These are phyloP conservation scores for Neomorphus geoffroyi DNA, from an alignment of 2,797 vertebrate genomes.

Conservation along the genomic window DNA sequence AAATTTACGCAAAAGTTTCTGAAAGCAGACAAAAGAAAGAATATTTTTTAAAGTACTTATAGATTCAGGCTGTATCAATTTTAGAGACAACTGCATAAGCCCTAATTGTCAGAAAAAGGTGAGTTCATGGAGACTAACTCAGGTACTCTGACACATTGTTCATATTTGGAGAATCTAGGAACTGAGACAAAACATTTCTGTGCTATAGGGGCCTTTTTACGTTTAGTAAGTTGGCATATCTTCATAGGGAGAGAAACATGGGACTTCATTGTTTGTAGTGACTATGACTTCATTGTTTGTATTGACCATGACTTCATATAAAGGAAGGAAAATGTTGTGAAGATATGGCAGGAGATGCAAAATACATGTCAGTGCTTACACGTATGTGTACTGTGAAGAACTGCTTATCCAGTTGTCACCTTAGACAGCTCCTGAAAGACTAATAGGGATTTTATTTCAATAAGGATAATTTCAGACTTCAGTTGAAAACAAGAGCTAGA, in stretches of 20 bases:
- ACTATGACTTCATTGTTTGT: not conserved
- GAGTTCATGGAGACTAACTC: not conserved
- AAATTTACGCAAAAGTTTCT: not conserved
- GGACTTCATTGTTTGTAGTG: not conserved
- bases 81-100: not conserved
- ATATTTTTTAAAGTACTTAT: not conserved
- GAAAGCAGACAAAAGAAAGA: not conserved
- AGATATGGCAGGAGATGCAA: not conserved
- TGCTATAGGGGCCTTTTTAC: accelerated
- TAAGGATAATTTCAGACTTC: not conserved
- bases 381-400: not conserved
- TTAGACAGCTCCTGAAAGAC: not conserved
- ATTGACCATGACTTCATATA: not conserved
- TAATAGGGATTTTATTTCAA: not conserved
- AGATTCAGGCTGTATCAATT: not conserved
- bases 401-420: not conserved
- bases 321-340: not conserved
- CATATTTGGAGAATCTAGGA: not conserved
- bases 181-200: not conserved
- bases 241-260: not conserved
- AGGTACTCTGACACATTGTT: not conserved
- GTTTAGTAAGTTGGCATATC: not conserved
- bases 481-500: not conserved
- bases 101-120: not conserved
- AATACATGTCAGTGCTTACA: not conserved